Evolutionary conservation across 2,797 vertebrate species (phyloP), one percentile per base, ranked within the genome.

Genomic region (Paramormyrops hopkinsi): DNA sequence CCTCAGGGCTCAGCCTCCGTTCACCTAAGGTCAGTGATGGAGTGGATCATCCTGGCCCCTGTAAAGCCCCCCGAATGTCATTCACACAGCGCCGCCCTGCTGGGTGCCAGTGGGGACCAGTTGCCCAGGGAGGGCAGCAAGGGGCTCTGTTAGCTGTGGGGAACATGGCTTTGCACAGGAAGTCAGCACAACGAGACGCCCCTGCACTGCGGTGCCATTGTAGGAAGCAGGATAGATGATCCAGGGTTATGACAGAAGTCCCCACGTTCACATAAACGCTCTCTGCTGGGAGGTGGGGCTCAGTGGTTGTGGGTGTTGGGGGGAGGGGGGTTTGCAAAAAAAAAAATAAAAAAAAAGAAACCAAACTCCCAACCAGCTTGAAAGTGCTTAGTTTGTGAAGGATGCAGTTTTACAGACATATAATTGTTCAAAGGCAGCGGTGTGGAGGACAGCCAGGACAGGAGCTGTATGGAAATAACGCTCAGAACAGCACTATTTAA

Each of bases 401-500:
- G 83, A 88, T 62, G 54, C 86, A 54, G 50, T 56, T 53, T 54
- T 37, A 86, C 51, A 56, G 50, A 53, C 25, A 56, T 17, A 37
- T 59, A 37, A 22, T 41, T 48, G 86, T 22, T 83, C 79, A 85
- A 29, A 89, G 37, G 41, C 54, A 89, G 33, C n/a, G 44, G 29
- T 33, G 56, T 29, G 41, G 48, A 62, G 59, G 56, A 65, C 17
- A 79, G 25, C 3, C 22, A 19, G 88, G 46, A 89, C 29, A 56
- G 37, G 33, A n/a, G 29, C 29, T 29, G 86, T 41, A 88, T 29
- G 6, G 44, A 89, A 89, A 89, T 79, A 82, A 89, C 29, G 50
- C 89, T 87, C 44, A 17, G 22, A 50, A 56, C 48, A 73, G 86
- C 33, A 76, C 25, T 59, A 56, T 88, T 89, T 79, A 79, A 79